These are phyloP conservation scores for Aphodius sticticus DNA, from an alignment of 2,888 invertebrate genomes.

Conservation along the genomic window DNA sequence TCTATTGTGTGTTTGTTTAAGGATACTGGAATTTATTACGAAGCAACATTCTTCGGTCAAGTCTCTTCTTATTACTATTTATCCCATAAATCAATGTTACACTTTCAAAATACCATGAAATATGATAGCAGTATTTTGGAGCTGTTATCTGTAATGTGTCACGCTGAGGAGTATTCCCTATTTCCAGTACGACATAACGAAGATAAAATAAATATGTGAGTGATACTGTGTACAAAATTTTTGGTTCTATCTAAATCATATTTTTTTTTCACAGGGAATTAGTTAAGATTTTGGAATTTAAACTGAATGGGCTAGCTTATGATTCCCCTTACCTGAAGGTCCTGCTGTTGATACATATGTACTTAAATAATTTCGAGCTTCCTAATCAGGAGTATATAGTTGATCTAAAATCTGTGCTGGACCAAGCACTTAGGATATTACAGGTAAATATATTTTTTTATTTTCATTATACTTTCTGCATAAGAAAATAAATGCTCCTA, in stretches of 20 bases:
- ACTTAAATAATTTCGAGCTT: slow-evolving; percentile 82
- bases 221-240: slow-evolving; percentile 32
- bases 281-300: slow-evolving; percentile 77
- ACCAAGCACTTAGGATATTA: slow-evolving; percentile 93
- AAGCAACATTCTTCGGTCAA: slow-evolving; percentile 84
- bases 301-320: slow-evolving; percentile 72
- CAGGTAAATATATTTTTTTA: slow-evolving; percentile 67
- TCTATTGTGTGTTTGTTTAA: slow-evolving; percentile 16
- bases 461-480: not conserved
- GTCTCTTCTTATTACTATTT: slow-evolving; percentile 98
- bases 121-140: slow-evolving; percentile 73
- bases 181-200: slow-evolving; percentile 98
- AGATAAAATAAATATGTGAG: slow-evolving; percentile 88
- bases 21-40: slow-evolving; percentile 57
- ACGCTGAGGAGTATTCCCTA: slow-evolving; percentile 89
- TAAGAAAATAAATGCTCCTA: not conserved
- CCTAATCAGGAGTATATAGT: slow-evolving; percentile 95
- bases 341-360: slow-evolving; percentile 91
- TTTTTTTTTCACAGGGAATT: slow-evolving; percentile 72
- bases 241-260: too few relatives aligned
- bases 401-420: slow-evolving; percentile 95
- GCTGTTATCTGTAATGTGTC: slow-evolving; percentile 79
- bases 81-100: slow-evolving; percentile 88
- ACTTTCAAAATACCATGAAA: slow-evolving; percentile 77
- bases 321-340: slow-evolving; percentile 97